These are phyloP conservation scores for Calliopsis andreniformis DNA, from an alignment of 1,140 invertebrate genomes.

Conservation along the genomic window DNA sequence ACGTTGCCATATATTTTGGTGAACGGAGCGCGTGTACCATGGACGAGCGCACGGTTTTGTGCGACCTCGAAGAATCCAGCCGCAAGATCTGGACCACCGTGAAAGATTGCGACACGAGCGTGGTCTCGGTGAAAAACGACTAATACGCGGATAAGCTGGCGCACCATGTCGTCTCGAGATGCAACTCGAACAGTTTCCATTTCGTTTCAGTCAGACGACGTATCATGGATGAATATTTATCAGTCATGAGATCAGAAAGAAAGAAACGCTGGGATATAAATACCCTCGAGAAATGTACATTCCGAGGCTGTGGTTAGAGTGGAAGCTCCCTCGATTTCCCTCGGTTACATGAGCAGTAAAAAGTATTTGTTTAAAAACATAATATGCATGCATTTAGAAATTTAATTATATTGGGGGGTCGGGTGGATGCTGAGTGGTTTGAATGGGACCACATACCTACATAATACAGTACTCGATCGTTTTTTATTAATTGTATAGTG, in stretches of 20 bases:
- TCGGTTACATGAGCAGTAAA: too few relatives aligned
- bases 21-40: conserved; percentile 46
- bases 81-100: conserved; percentile 63
- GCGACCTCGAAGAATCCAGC: conserved; percentile 55
- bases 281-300: too few relatives aligned
- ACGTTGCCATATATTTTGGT: conserved; percentile 42
- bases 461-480: too few relatives aligned
- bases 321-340: too few relatives aligned
- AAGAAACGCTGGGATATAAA: too few relatives aligned
- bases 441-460: too few relatives aligned
- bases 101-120: conserved; percentile 59
- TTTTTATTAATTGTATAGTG: too few relatives aligned
- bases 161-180: conserved; percentile 11
- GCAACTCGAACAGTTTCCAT: conserved; percentile 5
- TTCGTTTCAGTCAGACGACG: conserved; percentile 19
- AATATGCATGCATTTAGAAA: too few relatives aligned
- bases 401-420: too few relatives aligned
- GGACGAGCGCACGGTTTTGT: conserved; percentile 46
- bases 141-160: conserved; percentile 32
- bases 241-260: background rate
- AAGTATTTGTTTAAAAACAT: too few relatives aligned
- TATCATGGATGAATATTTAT: conserved; percentile 11
- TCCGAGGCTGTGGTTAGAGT: too few relatives aligned
- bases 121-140: conserved; percentile 45
- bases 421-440: too few relatives aligned